Evolutionary conservation across 2,888 invertebrate species (phyloP).

Genomic region (Ommatoiulus sabulosus): DNA sequence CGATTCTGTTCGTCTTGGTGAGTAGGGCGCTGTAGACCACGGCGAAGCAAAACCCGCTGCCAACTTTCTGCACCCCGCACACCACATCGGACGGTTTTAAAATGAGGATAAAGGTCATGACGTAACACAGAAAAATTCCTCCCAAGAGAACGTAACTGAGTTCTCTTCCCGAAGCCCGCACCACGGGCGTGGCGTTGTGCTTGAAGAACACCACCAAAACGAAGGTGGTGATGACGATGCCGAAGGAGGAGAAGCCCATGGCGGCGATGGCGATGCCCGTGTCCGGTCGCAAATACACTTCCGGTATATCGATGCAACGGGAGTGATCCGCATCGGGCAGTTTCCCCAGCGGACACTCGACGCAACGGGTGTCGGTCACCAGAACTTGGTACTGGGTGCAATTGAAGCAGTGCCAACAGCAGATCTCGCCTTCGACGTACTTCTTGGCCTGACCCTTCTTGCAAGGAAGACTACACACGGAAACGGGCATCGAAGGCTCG

Average conservation of each 20-base stretch:
- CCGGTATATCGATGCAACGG: conserved; percentile 81
- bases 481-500: conserved; percentile 83
- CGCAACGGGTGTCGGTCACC: conserved; percentile 84
- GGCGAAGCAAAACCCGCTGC: conserved; percentile 75
- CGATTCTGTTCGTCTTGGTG: conserved; percentile 97
- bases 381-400: conserved; percentile 85
- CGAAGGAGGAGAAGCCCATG: conserved; percentile 75
- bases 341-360: conserved; percentile 82
- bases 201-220: conserved; percentile 84
- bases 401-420: conserved; percentile 94
- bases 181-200: conserved; percentile 94
- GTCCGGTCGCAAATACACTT: conserved; percentile 72
- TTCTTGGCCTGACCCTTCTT: conserved; percentile 90
- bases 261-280: conserved; percentile 94
- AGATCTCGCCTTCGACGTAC: conserved; percentile 91
- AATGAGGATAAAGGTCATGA: conserved; percentile 91
- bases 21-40: conserved; percentile 96
- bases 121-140: conserved; percentile 88
- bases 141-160: conserved; percentile 86
- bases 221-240: conserved; percentile 76
- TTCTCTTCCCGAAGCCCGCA: conserved; percentile 88
- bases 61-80: conserved; percentile 87
- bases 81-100: conserved; percentile 81
- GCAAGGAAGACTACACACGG: conserved; percentile 91
- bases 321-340: conserved; percentile 83